These are phyloP conservation scores for Psylliodes chrysocephalus DNA, from an alignment of 2,888 invertebrate species.

Conservation along the genomic window DNA sequence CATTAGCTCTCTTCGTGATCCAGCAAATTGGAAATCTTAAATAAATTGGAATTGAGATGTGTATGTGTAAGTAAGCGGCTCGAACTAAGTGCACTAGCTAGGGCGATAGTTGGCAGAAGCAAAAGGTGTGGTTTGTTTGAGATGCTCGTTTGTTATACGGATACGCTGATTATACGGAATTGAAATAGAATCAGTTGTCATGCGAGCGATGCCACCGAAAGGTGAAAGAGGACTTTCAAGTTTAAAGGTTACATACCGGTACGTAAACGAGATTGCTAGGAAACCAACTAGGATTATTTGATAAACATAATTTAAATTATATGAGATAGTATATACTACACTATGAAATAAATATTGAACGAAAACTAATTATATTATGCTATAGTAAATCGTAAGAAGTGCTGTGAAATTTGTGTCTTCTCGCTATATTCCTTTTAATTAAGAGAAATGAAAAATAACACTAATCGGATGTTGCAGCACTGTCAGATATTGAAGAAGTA, in stretches of 20 bases:
- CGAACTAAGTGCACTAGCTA: neutral
- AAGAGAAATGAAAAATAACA: too few relatives aligned
- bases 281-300: too few relatives aligned
- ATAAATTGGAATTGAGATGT: neutral
- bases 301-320: too few relatives aligned
- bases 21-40: constrained; percentile 4
- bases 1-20: neutral
- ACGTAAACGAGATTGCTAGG: too few relatives aligned
- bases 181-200: neutral
- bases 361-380: too few relatives aligned
- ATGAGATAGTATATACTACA: too few relatives aligned
- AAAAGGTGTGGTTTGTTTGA: neutral
- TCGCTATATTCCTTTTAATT: too few relatives aligned
- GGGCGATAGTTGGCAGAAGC: neutral
- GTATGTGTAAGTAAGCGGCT: neutral
- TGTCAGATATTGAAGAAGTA: too few relatives aligned
- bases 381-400: too few relatives aligned
- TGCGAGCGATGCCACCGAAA: neutral
- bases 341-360: too few relatives aligned
- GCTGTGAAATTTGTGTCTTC: too few relatives aligned
- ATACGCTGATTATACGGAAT: neutral
- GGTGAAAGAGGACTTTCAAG: neutral
- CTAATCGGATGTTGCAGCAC: too few relatives aligned
- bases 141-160: neutral
- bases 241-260: neutral